Base-by-base conservation (phyloP, 2,888 invertebrate genomes). In the Dromius quadrimaculatus region DNA sequence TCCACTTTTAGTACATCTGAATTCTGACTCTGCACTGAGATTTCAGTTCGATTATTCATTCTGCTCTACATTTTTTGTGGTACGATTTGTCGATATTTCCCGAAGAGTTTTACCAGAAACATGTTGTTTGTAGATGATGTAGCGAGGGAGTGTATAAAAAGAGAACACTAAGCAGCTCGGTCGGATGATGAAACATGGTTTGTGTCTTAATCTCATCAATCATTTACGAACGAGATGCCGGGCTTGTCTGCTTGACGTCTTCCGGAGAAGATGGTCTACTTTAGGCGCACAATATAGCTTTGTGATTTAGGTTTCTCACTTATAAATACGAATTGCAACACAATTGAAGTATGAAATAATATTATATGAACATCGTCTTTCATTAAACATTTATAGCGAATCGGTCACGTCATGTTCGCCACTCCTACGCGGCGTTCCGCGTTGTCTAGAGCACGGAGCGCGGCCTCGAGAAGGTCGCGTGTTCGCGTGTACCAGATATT, bases 141-240 rank as follows among this genome's bases (percentile, higher is more conserved):
- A 54, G 8, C 3, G 28, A 5, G 28, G 8, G 50, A 54, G 50
- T 54, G 50, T 54, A 54, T 54, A 54, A 54, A 28, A 54, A 54
- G 50, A 54, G 28, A 11, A 54, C 23, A 54, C 50, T 54, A 54
- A 54, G 28, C 28, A 28, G 3, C 28, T 28, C 28, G 50, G 50
- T 54, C 50, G 50, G 79, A 81, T 80, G 80, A 81, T 79, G 81
- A 79, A 80, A 82, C 82, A 82, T 78, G 82, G 79, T 81, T 82
- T 80, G 79, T 79, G 80, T 81, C 82, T 82, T 82, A 82, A 81
- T 81, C 80, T 81, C 81, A 82, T 82, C 79, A 81, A 82, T 81
- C 78, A 82, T 82, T 81, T 76, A 72, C 54, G 65, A 54, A 54
- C 50, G 50, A 54, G 50, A n/a, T 23, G 50, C 28, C 50, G 28